Evolutionary conservation across 2,113 vertebrate species (phyloP).

Genomic region (Dicrurus megarhynchus): DNA sequence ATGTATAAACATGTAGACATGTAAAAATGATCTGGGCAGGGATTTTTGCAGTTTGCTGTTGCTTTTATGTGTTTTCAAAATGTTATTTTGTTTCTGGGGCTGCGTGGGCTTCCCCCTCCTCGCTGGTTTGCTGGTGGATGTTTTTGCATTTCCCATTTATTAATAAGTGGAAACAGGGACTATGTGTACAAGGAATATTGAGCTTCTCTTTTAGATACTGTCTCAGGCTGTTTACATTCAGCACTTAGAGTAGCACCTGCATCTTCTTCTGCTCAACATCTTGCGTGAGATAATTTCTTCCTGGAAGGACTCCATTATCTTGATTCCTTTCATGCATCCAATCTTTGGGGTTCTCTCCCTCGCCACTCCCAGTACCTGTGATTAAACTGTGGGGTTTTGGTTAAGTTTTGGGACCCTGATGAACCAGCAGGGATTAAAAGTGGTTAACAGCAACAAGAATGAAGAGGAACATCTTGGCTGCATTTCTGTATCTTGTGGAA

Average conservation of each 20-base stretch:
- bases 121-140: accelerated
- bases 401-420: neutral
- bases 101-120: neutral
- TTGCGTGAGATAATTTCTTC: neutral
- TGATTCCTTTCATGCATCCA: neutral
- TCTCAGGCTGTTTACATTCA: neutral
- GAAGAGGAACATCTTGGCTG: neutral
- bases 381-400: neutral
- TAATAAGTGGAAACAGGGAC: neutral
- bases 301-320: neutral
- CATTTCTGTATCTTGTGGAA: neutral
- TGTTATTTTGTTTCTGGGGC: neutral
- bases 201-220: neutral
- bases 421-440: neutral
- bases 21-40: neutral
- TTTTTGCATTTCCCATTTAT: neutral
- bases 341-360: neutral
- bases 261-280: neutral
- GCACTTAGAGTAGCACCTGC: neutral
- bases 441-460: neutral
- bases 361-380: accelerated
- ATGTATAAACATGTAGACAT: neutral
- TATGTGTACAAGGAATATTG: neutral
- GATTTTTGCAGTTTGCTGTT: neutral
- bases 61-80: neutral